A percentile compares a stretch with the other conserved stretches of the same genome.
Conservation (phyloP, 2,888 invertebrate species). For the Scaptomyza caliginosa region DNA sequence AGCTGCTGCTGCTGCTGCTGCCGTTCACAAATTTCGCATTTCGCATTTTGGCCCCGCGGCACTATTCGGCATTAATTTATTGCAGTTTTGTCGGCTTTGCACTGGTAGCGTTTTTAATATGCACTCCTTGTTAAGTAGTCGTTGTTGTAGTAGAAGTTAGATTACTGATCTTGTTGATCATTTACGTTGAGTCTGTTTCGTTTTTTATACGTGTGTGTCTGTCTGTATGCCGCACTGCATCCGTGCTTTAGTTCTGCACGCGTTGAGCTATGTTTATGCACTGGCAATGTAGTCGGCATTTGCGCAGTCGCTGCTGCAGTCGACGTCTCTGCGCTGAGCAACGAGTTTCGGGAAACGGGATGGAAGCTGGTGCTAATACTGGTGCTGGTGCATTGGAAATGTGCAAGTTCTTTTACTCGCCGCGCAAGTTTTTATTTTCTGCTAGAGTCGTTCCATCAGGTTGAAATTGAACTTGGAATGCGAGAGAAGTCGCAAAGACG, state of each 20-base stretch:
- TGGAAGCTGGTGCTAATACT: not conserved
- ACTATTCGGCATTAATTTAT: constrained; percentile 77
- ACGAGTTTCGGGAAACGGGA: constrained; percentile 48
- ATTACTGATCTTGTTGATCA: constrained; percentile 31
- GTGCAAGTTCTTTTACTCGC: constrained; percentile 70
- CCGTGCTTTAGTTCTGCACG: constrained; percentile 73
- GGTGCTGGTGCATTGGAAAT: constrained; percentile 44
- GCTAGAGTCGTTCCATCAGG: constrained; percentile 32
- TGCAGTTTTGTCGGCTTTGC: constrained; percentile 79
- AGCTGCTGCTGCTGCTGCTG: constrained; percentile 46
- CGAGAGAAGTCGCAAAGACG: constrained; percentile 18
- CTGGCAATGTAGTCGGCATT: constrained; percentile 62
- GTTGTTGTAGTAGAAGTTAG: constrained; percentile 22
- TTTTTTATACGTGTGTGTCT: not conserved
- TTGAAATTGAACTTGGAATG: constrained; percentile 51
- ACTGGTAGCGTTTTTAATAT: constrained; percentile 49
- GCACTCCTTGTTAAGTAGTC: constrained; percentile 45
- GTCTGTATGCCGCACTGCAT: constrained; percentile 36
- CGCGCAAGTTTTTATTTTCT: constrained; percentile 61
- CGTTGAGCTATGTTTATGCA: constrained; percentile 80
- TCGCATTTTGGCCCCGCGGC: constrained; percentile 62
- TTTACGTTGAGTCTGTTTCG: constrained; percentile 6
- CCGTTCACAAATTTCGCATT: constrained; percentile 55
- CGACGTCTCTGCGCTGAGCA: constrained; percentile 35
- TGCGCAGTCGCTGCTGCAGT: constrained; percentile 31